Conservation (phyloP, 1,140 invertebrate genomes). For the Trissolcus basalis region DNA sequence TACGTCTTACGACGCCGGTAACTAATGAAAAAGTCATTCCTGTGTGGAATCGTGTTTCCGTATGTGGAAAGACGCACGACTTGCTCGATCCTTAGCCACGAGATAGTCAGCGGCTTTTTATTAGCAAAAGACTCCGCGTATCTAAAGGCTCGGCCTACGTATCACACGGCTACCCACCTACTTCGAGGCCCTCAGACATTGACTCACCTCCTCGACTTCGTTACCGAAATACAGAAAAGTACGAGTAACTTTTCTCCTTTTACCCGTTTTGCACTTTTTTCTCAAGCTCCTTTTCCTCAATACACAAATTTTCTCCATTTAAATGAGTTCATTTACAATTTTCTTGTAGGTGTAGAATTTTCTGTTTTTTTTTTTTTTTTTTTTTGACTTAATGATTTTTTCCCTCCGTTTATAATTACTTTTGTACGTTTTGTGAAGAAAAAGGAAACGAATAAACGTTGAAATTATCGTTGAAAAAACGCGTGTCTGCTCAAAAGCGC, state of each 20-base stretch:
- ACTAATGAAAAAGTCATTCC: conserved; percentile 57
- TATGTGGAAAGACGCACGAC: conserved; percentile 42
- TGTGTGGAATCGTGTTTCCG: conserved; percentile 58
- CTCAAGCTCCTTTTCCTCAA: conserved; percentile 3
- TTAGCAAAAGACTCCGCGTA: conserved; percentile 20
- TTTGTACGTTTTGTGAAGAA: no score
- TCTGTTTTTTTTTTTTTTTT: no score
- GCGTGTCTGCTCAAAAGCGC: neutral
- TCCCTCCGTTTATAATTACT: no score
- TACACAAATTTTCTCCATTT: no score
- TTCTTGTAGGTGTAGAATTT: no score
- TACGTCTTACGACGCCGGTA: conserved; percentile 47
- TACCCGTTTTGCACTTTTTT: neutral
- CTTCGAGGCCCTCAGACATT: conserved; percentile 31
- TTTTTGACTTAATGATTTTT: no score
- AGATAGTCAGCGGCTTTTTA: conserved; percentile 37
- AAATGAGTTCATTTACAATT: no score
- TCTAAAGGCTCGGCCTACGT: conserved; percentile 27
- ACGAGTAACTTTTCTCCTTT: neutral
- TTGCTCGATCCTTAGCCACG: conserved; percentile 39
- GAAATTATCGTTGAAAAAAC: neutral
- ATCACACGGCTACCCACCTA: conserved; percentile 27
- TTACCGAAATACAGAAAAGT: conserved; percentile 23
- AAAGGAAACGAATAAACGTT: neutral
- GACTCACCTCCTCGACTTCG: conserved; percentile 34